These are phyloP conservation scores for Brachirus orientalis DNA, from an alignment of 2,113 vertebrate genomes.

Conservation along the genomic window DNA sequence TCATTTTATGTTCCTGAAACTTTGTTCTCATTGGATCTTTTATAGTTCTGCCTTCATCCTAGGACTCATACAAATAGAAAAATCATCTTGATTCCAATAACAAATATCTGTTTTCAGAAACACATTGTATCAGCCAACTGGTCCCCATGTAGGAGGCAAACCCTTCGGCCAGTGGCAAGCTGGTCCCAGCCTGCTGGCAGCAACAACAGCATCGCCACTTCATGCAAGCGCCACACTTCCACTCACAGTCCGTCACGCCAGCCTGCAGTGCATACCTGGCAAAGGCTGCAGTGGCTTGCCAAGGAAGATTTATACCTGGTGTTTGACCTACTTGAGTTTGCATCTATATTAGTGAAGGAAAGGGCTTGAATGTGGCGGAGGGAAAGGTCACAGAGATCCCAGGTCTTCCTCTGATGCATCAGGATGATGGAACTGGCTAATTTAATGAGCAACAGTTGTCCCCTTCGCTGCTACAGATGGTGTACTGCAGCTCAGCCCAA, in stretches of 20 bases:
- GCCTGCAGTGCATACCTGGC: slow-evolving; percentile 90
- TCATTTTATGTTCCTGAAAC: neutral
- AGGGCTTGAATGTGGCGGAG: slow-evolving; percentile 89
- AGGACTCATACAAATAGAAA: slow-evolving; percentile 61
- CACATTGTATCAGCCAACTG: slow-evolving; percentile 88
- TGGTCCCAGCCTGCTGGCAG: slow-evolving; percentile 82
- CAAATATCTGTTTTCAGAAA: slow-evolving; percentile 84
- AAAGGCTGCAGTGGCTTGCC: slow-evolving; percentile 82
- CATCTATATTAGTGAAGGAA: slow-evolving; percentile 93
- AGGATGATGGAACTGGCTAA: slow-evolving; percentile 97
- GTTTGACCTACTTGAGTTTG: slow-evolving; percentile 97
- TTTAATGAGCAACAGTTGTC: slow-evolving; percentile 98
- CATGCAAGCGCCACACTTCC: slow-evolving; percentile 80
- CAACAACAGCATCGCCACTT: slow-evolving; percentile 81
- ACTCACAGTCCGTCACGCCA: slow-evolving; percentile 84
- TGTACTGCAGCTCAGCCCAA: slow-evolving; percentile 85
- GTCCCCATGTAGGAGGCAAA: slow-evolving; percentile 88
- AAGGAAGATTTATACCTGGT: slow-evolving; percentile 94
- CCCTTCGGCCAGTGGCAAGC: slow-evolving; percentile 87
- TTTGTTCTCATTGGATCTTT: too few relatives aligned
- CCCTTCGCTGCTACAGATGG: slow-evolving; percentile 93
- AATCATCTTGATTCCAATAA: slow-evolving; percentile 78
- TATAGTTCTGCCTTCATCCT: slow-evolving; percentile 15
- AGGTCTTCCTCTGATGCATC: slow-evolving; percentile 90
- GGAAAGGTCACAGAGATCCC: slow-evolving; percentile 94